Evolutionary conservation across 2,888 invertebrate genomes (phyloP), one percentile per base, ranked within the genome.

Genomic region (Lasioglossum pauxillum): DNA sequence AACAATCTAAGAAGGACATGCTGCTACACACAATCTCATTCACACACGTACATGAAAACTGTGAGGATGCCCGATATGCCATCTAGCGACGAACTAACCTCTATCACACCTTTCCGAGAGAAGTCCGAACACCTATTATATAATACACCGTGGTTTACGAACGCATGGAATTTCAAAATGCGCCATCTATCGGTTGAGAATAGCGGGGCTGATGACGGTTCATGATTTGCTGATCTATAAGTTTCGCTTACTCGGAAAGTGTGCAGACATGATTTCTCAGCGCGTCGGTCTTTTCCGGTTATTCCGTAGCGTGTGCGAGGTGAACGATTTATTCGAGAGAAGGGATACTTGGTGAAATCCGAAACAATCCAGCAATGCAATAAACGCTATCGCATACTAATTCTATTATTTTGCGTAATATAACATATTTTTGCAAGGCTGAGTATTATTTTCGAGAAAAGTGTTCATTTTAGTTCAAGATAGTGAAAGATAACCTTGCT

Each of bases 211-310:
- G 14, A 5, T 7, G 64, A 73, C 0, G 12, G 7, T 72, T 14
- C 5, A 16, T 23, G 60, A 38, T 60, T 53, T 86, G 77, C 73
- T 38, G 14, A 14, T 89, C 82, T 84, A 85, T 57, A 73, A 38
- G 44, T 69, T 72, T 69, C 12, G 35, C 35, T 60, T 35, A 23
- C 44, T 53, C 19, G n/a, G 53, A 76, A 77, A 35, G 14, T 38
- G 75, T 75, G 60, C 75, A 84, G 82, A 76, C 60, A 80, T 83
- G 71, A 31, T 78, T 82, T 82, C 31, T 69, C 14, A 53, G 19
- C 31, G 74, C 19, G 41, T 89, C 86, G 75, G 75, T 88, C 93
- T 93, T 94, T 94, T 94, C 94, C 92, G 93, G 93, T 93, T 91
- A 86, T 90, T 83, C 91, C 81, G 89, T 91, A 92, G 87, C 91